Percentiles rank a stretch among this genome's conserved stretches.
Evolutionary conservation across 2,888 invertebrate genomes (phyloP).

Genomic region (Noctua comes): DNA sequence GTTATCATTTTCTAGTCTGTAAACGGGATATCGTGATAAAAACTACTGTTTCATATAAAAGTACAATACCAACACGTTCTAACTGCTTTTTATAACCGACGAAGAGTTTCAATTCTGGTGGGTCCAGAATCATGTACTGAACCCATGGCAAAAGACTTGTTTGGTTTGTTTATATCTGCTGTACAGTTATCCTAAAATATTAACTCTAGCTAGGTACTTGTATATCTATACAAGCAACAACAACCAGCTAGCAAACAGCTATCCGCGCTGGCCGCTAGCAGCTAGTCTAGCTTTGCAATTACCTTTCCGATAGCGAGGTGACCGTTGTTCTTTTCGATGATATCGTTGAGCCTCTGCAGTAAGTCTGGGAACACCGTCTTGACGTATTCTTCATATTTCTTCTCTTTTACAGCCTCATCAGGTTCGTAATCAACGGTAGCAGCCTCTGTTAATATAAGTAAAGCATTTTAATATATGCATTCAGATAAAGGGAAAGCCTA

Average conservation of each 20-base stretch:
- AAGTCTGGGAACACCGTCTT: conserved; percentile 69
- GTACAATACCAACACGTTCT: neutral
- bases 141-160: neutral
- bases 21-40: neutral
- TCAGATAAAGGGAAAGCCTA: too few species aligned
- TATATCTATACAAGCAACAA: too few species aligned
- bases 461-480: neutral
- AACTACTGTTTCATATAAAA: too few species aligned
- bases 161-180: neutral
- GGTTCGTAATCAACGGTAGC: conserved; percentile 65
- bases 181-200: neutral
- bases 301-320: conserved; percentile 73
- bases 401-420: conserved; percentile 64
- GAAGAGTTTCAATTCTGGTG: neutral
- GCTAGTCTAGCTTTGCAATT: conserved; percentile 5
- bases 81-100: neutral
- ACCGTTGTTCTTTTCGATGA: conserved; percentile 71
- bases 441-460: conserved; percentile 59
- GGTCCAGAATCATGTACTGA: neutral
- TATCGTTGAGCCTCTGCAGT: conserved; percentile 66
- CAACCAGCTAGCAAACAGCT: too few species aligned
- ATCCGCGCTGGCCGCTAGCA: too few species aligned
- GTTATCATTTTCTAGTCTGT: neutral
- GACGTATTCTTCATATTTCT: conserved; percentile 62
- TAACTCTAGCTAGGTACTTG: neutral